A percentile compares a stretch with the other conserved stretches of the same genome.
Conservation (phyloP, 1,140 invertebrate species). For the Colletes gigas region DNA sequence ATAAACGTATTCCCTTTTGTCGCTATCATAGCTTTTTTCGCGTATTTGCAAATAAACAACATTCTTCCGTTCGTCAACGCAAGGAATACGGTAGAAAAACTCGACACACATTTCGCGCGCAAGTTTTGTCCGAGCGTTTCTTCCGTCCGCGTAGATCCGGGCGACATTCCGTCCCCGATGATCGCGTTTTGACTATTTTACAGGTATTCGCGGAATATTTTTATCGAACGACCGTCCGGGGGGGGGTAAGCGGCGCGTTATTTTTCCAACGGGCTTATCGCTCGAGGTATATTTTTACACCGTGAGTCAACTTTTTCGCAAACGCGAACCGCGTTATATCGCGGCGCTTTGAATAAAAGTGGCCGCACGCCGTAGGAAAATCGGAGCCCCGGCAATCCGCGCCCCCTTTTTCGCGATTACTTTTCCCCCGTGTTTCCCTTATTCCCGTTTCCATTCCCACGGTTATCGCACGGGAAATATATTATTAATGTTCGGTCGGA, state of each 20-base stretch:
- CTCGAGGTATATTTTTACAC: constrained; percentile 11
- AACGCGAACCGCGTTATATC: not conserved
- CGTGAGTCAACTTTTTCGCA: constrained; percentile 27
- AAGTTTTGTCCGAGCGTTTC: too few species aligned
- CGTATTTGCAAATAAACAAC: too few species aligned
- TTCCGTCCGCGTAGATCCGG: too few species aligned
- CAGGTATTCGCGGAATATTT: not conserved
- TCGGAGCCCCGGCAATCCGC: constrained; percentile 7
- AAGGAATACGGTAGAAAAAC: too few species aligned
- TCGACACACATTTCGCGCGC: too few species aligned
- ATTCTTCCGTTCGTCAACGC: too few species aligned
- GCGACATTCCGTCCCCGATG: too few species aligned
- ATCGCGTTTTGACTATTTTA: not conserved
- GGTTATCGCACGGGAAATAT: constrained; percentile 17
- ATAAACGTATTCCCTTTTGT: too few species aligned
- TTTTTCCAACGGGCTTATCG: constrained; percentile 18
- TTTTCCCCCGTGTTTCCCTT: not conserved
- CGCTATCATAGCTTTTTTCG: too few species aligned
- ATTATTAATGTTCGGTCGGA: constrained; percentile 34
- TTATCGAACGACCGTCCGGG: not conserved
- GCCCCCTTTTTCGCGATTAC: not conserved
- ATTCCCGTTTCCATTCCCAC: not conserved
- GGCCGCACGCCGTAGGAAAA: not conserved
- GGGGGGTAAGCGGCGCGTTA: constrained; percentile 6
- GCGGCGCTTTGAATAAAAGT: not conserved